phyloP scores from a whole-genome alignment of 2,113 vertebrate genomes.

The Pteruthius melanotis region DNA sequence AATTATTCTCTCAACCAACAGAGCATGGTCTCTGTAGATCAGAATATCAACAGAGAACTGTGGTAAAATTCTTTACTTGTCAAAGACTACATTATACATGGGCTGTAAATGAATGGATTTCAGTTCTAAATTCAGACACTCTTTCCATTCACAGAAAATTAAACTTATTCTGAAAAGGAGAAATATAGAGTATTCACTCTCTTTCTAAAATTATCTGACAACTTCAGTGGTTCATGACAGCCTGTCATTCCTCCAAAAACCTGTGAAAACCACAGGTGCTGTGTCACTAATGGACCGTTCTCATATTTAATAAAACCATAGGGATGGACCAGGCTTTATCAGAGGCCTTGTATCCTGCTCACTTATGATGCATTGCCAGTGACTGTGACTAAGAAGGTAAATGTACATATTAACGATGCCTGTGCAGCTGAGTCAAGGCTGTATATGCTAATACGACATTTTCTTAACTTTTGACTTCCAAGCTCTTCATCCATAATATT shows the following conservation, averaged over 20 bases:
- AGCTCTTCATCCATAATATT: not conserved
- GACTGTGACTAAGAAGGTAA: not conserved
- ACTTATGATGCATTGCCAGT: not conserved
- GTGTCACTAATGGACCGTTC: not conserved
- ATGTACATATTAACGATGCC: not conserved
- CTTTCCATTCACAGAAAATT: conserved; percentile 58
- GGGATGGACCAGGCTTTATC: not conserved
- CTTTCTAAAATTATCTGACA: conserved; percentile 25
- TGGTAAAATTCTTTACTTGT: conserved; percentile 10
- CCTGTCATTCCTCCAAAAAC: not conserved
- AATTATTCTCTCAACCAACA: conserved; percentile 41
- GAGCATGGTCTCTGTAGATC: conserved; percentile 31
- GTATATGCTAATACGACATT: conserved; percentile 9
- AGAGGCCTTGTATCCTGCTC: not conserved
- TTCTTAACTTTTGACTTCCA: conserved; percentile 30
- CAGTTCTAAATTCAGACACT: conserved; percentile 49
- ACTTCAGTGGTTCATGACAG: not conserved
- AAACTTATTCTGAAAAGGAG: conserved; percentile 19
- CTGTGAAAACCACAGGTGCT: not conserved
- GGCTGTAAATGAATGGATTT: conserved; percentile 44
- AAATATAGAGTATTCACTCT: not conserved
- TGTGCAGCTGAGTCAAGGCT: not conserved
- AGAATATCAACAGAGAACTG: not conserved
- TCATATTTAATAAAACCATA: not conserved
- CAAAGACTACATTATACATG: conserved; percentile 17